These are phyloP conservation scores for Sebastes vulpes DNA, from an alignment of 2,797 vertebrate genomes.

Conservation along the genomic window DNA sequence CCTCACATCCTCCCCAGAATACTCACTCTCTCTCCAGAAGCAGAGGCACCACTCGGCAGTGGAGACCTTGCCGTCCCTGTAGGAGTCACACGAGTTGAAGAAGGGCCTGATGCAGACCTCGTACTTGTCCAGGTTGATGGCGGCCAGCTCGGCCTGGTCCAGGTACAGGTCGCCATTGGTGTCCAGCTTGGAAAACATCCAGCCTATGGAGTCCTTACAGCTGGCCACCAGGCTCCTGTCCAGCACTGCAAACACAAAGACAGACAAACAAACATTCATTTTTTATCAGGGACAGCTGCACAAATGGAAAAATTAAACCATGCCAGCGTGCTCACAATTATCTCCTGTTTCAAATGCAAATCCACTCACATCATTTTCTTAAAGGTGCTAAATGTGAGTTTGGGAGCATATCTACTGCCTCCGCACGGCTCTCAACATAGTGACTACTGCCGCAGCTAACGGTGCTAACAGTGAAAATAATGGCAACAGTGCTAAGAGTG, in stretches of 20 bases:
- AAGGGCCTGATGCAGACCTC: slow-evolving; percentile 98
- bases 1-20: background rate
- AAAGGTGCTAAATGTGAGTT: background rate
- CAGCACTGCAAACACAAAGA: slow-evolving; percentile 85
- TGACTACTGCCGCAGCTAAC: background rate
- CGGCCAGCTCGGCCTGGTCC: slow-evolving; percentile 92
- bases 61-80: slow-evolving; percentile 93
- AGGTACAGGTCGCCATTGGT: slow-evolving; percentile 94
- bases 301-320: slow-evolving; percentile 40
- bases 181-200: slow-evolving; percentile 99
- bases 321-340: slow-evolving; percentile 17
- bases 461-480: background rate
- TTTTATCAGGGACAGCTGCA: slow-evolving; percentile 52
- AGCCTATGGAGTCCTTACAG: slow-evolving; percentile 98
- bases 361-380: background rate
- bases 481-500: background rate
- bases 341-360: slow-evolving; percentile 10
- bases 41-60: slow-evolving; percentile 98
- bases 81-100: slow-evolving; percentile 99
- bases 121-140: slow-evolving; percentile 98
- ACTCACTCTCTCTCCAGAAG: slow-evolving; percentile 99
- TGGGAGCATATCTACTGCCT: background rate
- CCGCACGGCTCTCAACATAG: background rate
- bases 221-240: slow-evolving; percentile 94
- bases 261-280: slow-evolving; percentile 34